These are phyloP conservation scores for Acronicta aceris DNA, from an alignment of 2,888 invertebrate genomes.

Conservation along the genomic window DNA sequence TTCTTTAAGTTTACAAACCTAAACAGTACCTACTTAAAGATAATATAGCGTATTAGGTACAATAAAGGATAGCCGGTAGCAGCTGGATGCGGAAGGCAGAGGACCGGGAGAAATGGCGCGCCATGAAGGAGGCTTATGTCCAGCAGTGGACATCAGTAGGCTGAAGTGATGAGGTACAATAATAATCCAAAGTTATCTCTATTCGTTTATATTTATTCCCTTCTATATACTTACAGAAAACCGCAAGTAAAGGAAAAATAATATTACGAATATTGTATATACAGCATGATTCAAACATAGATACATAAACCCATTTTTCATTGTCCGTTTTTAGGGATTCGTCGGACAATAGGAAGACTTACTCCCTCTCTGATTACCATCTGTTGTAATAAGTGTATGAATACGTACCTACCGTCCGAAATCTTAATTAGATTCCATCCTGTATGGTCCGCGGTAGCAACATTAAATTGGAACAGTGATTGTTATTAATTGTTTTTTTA, in stretches of 20 bases:
- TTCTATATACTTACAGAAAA: slow-evolving; percentile 6
- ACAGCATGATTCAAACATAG: slow-evolving; percentile 44
- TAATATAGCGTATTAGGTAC: too few species aligned
- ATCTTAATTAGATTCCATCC: slow-evolving; percentile 71
- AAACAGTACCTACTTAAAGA: too few species aligned
- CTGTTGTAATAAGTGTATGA: slow-evolving; percentile 71
- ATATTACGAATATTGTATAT: slow-evolving; percentile 14
- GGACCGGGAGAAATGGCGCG: too few species aligned
- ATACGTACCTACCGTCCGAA: slow-evolving; percentile 57
- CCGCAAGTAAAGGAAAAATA: slow-evolving; percentile 5
- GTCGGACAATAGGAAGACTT: slow-evolving; percentile 69
- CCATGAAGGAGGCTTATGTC: too few species aligned
- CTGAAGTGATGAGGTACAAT: too few species aligned
- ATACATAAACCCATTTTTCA: slow-evolving; percentile 66
- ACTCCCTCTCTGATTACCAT: slow-evolving; percentile 69
- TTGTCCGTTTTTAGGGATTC: slow-evolving; percentile 64
- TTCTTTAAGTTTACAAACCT: too few species aligned
- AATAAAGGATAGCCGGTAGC: too few species aligned
- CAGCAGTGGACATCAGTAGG: too few species aligned
- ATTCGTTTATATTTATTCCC: slow-evolving; percentile 32
- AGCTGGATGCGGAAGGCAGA: too few species aligned
- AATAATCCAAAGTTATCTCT: slow-evolving; percentile 21
- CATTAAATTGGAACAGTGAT: slow-evolving; percentile 30
- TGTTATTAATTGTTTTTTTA: slow-evolving; percentile 32
- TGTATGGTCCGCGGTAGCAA: slow-evolving; percentile 54